Percentiles rank a stretch among this genome's conserved stretches.
Conservation (phyloP, 2,888 invertebrate genomes). For the Apeira syringaria region DNA sequence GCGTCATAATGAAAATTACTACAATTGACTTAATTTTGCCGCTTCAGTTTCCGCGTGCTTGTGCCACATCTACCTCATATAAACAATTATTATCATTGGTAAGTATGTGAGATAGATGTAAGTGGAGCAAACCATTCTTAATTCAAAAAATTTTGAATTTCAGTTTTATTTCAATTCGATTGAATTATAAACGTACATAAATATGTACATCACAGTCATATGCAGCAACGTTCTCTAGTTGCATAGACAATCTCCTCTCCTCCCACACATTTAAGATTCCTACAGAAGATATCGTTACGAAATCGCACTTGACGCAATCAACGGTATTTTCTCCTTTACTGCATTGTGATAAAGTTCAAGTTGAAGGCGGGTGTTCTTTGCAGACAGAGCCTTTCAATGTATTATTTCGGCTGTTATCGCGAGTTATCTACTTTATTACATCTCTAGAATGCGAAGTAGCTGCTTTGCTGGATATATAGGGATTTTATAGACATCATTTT, state of each 20-base stretch:
- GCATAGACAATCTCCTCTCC: slow-evolving; percentile 31
- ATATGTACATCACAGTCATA: too few relatives aligned
- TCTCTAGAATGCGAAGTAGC: slow-evolving; percentile 41
- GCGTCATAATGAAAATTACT: too few relatives aligned
- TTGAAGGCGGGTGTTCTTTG: slow-evolving; percentile 28
- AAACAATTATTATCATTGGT: too few relatives aligned
- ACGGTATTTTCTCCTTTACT: slow-evolving; percentile 22
- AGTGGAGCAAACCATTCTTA: too few relatives aligned
- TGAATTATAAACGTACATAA: too few relatives aligned
- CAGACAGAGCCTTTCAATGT: slow-evolving; percentile 45
- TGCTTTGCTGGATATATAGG: slow-evolving; percentile 36
- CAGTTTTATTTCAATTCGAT: too few relatives aligned
- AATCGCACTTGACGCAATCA: slow-evolving; percentile 23
- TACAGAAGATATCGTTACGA: slow-evolving; percentile 30
- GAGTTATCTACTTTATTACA: slow-evolving; percentile 44
- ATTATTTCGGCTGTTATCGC: slow-evolving; percentile 46
- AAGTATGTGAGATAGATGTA: too few relatives aligned
- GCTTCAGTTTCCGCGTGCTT: too few relatives aligned
- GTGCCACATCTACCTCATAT: too few relatives aligned
- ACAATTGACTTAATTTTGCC: too few relatives aligned
- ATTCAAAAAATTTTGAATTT: too few relatives aligned
- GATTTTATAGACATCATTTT: slow-evolving; percentile 42
- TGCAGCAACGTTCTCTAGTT: slow-evolving; percentile 29
- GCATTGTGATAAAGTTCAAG: slow-evolving; percentile 25
- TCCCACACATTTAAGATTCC: slow-evolving; percentile 33